phyloP scores from a whole-genome alignment of 2,113 vertebrate species.

The Grus americana region DNA sequence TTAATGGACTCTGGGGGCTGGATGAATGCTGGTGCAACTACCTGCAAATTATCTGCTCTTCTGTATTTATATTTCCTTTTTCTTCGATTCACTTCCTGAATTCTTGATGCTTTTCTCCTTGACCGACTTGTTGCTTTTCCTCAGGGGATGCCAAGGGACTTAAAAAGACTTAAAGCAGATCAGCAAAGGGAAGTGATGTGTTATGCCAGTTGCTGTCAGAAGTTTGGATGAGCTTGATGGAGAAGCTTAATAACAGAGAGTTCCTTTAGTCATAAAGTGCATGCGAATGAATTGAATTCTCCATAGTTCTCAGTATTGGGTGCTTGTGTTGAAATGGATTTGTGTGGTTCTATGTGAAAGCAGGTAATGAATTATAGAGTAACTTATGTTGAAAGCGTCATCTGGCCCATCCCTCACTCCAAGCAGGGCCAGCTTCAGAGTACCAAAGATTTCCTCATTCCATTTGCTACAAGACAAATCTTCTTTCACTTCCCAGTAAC shows the following conservation, averaged over 20 bases:
- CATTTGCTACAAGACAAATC: not conserved
- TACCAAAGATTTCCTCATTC: not conserved
- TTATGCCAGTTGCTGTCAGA: not conserved
- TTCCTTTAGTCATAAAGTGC: not conserved
- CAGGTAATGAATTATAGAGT: not conserved
- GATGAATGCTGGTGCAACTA: not conserved
- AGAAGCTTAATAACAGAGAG: not conserved
- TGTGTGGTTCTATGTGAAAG: not conserved
- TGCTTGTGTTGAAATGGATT: not conserved
- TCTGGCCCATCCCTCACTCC: not conserved
- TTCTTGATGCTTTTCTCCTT: slow-evolving; percentile 30
- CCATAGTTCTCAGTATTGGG: accelerated
- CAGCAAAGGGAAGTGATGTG: not conserved
- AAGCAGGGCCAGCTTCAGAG: not conserved
- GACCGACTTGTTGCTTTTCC: slow-evolving; percentile 25
- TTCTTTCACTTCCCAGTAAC: not conserved
- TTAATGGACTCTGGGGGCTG: not conserved
- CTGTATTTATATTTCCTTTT: slow-evolving; percentile 28
- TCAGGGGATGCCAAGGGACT: not conserved
- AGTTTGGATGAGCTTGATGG: not conserved
- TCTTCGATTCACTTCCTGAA: slow-evolving; percentile 42
- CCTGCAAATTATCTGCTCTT: not conserved
- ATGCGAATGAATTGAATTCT: not conserved
- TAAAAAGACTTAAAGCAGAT: not conserved
- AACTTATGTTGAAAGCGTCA: not conserved